A percentile compares a stretch with the other conserved stretches of the same genome.
Conservation (phyloP, 2,113 vertebrate genomes). For the Microcebus ravelobensis region DNA sequence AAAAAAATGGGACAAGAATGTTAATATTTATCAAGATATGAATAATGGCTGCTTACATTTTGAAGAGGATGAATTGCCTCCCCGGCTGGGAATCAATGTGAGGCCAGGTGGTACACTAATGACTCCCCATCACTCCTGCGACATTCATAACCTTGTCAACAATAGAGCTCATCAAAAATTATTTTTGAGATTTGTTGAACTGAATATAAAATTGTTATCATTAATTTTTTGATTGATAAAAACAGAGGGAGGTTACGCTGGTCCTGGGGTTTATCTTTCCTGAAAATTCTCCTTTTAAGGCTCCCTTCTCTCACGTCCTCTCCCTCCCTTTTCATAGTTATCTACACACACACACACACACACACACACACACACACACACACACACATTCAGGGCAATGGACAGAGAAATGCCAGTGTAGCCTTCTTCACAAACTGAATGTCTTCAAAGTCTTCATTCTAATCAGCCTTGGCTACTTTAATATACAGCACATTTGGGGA, state of each 20-base stretch:
- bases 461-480: neutral
- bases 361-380: neutral
- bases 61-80: neutral
- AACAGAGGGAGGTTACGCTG: neutral
- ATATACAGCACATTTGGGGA: neutral
- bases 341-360: neutral
- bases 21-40: neutral
- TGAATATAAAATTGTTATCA: neutral
- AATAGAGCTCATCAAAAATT: neutral
- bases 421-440: neutral
- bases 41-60: neutral
- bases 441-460: neutral
- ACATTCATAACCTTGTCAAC: neutral
- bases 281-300: neutral
- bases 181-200: neutral
- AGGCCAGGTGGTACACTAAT: neutral
- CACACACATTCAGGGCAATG: neutral
- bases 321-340: neutral
- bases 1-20: neutral
- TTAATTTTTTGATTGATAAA: neutral
- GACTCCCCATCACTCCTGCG: no score
- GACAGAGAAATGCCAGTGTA: rapidly evolving
- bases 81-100: neutral
- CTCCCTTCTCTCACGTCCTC: no score
- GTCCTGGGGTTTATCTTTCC: neutral